Percentiles rank a stretch among this genome's conserved stretches.
These are phyloP conservation scores for Macrotrachela quadricornifera DNA, from an alignment of 1,140 invertebrate species.

Conservation along the genomic window DNA sequence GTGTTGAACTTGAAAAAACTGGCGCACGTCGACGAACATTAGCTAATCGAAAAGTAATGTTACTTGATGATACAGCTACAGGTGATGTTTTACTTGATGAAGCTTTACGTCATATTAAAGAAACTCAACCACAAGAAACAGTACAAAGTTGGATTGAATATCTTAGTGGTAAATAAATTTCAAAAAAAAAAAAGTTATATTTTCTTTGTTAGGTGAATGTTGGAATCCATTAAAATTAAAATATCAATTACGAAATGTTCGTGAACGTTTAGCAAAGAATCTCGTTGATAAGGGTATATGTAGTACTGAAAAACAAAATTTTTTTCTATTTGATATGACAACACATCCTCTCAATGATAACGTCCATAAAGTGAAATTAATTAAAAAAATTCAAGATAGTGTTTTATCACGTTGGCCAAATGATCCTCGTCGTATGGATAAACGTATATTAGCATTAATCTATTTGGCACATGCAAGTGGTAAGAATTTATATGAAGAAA, in stretches of 20 bases:
- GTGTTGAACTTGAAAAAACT: conserved; percentile 83
- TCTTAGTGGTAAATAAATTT: conserved; percentile 55
- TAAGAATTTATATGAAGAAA: too few species aligned
- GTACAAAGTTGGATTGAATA: conserved; percentile 99
- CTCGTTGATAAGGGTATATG: conserved; percentile 98
- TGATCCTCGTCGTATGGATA: conserved; percentile 89
- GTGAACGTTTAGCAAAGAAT: conserved; percentile 95
- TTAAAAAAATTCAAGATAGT: conserved; percentile 87
- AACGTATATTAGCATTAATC: conserved; percentile 67
- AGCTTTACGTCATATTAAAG: conserved; percentile 90
- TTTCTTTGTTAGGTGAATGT: conserved; percentile 58
- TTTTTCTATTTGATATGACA: conserved; percentile 98
- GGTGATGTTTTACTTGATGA: conserved; percentile 95
- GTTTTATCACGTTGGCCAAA: conserved; percentile 87
- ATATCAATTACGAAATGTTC: conserved; percentile 93
- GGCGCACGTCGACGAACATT: conserved; percentile 79
- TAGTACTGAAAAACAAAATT: conserved; percentile 99
- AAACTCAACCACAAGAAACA: conserved; percentile 83
- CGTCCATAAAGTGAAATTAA: conserved; percentile 76
- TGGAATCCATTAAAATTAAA: conserved; percentile 97
- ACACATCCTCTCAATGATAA: conserved; percentile 94
- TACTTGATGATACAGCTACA: conserved; percentile 67
- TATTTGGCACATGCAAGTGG: conserved; percentile 64
- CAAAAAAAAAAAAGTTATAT: neutral
- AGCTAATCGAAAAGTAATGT: conserved; percentile 48